A percentile compares a stretch with the other conserved stretches of the same genome.
Conservation (phyloP, 2,113 vertebrate species). For the Panthera uncia region DNA sequence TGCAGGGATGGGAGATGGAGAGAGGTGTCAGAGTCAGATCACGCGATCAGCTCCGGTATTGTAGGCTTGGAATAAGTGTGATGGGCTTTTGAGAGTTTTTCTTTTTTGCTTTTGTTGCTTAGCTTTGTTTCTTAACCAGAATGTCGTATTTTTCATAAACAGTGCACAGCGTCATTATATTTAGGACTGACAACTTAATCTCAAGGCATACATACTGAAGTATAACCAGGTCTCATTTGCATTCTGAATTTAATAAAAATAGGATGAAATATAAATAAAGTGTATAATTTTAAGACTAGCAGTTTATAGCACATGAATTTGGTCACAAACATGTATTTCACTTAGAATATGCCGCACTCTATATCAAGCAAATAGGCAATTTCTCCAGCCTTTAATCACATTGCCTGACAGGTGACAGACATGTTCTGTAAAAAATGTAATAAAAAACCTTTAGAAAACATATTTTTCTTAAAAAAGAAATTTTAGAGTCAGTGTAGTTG, state of each 20-base stretch:
- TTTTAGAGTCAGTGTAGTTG: slow-evolving; percentile 9
- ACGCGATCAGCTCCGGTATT: background rate
- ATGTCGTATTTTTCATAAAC: background rate
- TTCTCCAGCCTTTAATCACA: slow-evolving; percentile 37
- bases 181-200: slow-evolving; percentile 46
- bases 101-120: background rate
- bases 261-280: slow-evolving; percentile 48
- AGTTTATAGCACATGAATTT: slow-evolving; percentile 31
- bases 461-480: background rate
- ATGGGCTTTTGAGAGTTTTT: background rate
- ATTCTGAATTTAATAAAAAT: slow-evolving; percentile 57
- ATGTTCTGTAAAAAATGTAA: slow-evolving; percentile 29
- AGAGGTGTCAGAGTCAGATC: background rate
- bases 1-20: background rate
- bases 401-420: slow-evolving; percentile 28
- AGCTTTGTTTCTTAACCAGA: slow-evolving; percentile 13
- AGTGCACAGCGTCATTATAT: slow-evolving; percentile 32
- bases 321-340: slow-evolving; percentile 13
- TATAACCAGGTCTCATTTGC: slow-evolving; percentile 29
- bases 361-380: slow-evolving; percentile 2
- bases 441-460: background rate
- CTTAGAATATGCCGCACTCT: background rate
- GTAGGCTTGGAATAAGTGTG: background rate
- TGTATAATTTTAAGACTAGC: background rate
- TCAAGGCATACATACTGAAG: slow-evolving; percentile 11